Evolutionary conservation across 2,113 vertebrate species (phyloP).

Genomic region (Eira barbara): DNA sequence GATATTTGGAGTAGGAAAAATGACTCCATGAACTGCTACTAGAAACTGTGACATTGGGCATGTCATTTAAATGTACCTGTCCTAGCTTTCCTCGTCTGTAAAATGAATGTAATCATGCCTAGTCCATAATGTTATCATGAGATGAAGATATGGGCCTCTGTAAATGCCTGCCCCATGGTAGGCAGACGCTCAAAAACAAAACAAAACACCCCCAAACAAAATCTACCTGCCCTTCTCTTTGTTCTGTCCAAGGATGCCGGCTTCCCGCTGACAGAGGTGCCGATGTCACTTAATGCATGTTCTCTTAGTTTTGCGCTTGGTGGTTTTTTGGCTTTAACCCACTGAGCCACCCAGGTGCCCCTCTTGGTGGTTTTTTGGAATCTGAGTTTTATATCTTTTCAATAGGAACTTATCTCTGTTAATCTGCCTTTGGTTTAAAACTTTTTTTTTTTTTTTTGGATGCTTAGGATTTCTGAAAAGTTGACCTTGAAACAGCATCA

Average conservation of each 20-base stretch:
- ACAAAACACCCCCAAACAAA: not conserved
- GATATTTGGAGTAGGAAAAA: constrained; percentile 39
- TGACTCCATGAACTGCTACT: not conserved
- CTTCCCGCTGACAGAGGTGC: not conserved
- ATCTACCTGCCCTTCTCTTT: not conserved
- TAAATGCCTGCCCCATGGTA: not conserved
- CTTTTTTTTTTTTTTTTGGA: not conserved
- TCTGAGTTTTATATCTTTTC: not conserved
- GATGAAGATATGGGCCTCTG: not conserved
- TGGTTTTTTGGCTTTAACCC: not conserved
- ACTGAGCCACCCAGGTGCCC: too few relatives aligned
- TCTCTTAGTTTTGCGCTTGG: not conserved
- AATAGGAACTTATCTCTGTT: not conserved
- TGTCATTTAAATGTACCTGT: not conserved
- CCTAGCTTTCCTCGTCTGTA: not conserved
- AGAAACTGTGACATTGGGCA: not conserved
- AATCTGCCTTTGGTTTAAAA: constrained; percentile 5
- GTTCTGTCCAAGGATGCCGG: not conserved
- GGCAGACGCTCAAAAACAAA: not conserved
- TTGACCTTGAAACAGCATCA: not conserved
- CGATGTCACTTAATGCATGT: not conserved
- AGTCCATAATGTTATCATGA: not conserved
- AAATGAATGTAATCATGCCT: not conserved
- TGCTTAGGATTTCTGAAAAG: not conserved
- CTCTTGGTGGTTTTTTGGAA: constrained; percentile 12